Conservation (phyloP, 2,113 vertebrate genomes). For the Clupea harengus region DNA sequence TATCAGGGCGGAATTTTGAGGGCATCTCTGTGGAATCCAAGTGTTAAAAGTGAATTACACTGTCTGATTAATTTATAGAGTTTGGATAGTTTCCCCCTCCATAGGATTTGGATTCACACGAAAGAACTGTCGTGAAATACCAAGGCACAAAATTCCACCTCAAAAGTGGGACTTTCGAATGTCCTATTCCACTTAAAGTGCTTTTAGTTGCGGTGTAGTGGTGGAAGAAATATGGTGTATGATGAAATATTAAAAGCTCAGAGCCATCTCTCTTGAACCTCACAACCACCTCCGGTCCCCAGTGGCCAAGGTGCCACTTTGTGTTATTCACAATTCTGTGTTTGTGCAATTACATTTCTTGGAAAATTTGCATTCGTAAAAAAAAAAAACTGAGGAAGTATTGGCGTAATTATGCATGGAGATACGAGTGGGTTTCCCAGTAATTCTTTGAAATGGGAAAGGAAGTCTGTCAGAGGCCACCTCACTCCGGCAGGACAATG, state of each 20-base stretch:
- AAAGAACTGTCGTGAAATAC: not conserved
- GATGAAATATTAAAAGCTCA: slow-evolving; percentile 30
- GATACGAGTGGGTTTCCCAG: not conserved
- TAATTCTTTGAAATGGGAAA: not conserved
- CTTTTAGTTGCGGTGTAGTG: slow-evolving; percentile 20
- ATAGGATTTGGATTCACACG: not conserved
- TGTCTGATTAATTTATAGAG: not conserved
- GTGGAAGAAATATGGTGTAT: slow-evolving; percentile 24
- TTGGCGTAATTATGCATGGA: not conserved
- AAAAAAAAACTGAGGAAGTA: not conserved
- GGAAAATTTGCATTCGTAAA: not conserved
- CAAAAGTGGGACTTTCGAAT: slow-evolving; percentile 13
- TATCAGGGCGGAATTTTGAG: not conserved
- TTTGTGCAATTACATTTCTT: not conserved
- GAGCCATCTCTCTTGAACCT: not conserved
- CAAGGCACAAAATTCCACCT: not conserved
- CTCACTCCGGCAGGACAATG: not conserved
- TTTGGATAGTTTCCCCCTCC: not conserved
- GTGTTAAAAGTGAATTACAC: not conserved
- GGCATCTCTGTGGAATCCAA: not conserved
- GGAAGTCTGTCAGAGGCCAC: not conserved
- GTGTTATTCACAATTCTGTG: slow-evolving; percentile 10
- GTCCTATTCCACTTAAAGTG: not conserved
- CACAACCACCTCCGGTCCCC: not conserved
- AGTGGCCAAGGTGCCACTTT: not conserved